Percentiles rank a stretch among this genome's conserved stretches.
Evolutionary conservation across 2,113 vertebrate genomes (phyloP).

Genomic region (Conger conger): DNA sequence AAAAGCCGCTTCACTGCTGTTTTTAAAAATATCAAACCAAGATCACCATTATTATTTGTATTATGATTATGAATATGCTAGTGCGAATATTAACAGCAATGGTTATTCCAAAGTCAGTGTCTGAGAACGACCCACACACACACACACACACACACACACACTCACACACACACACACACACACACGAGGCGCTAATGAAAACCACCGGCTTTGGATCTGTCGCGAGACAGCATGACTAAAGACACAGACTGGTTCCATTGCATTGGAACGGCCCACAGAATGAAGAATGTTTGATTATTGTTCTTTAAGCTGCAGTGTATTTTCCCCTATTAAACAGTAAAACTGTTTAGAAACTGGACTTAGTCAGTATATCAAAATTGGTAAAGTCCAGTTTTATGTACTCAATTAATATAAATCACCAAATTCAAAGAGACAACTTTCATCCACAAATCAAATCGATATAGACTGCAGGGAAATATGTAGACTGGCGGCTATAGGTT

Average conservation of each 20-base stretch:
- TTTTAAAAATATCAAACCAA: not conserved
- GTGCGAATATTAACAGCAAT: not conserved
- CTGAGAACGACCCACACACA: constrained; percentile 4
- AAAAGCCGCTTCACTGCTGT: not conserved
- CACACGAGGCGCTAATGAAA: constrained; percentile 22
- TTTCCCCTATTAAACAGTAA: not conserved
- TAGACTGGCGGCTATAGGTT: not conserved
- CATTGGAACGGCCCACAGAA: not conserved
- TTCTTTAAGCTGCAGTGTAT: not conserved
- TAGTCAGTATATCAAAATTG: not conserved
- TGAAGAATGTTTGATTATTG: not conserved
- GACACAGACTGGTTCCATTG: constrained; percentile 19
- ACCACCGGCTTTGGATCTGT: constrained; percentile 37
- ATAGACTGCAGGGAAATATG: not conserved
- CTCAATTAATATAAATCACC: not conserved
- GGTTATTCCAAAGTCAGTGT: not conserved
- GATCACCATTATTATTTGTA: not conserved
- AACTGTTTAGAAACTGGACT: not conserved
- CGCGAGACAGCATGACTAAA: constrained; percentile 30
- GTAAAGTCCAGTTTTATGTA: no score
- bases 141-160: constrained; percentile 18
- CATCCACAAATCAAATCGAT: not conserved
- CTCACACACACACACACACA: constrained; percentile 2
- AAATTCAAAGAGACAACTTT: not conserved
- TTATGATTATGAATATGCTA: not conserved